phyloP scores from a whole-genome alignment of 1,140 invertebrate species.

The Drosophila simulans region DNA sequence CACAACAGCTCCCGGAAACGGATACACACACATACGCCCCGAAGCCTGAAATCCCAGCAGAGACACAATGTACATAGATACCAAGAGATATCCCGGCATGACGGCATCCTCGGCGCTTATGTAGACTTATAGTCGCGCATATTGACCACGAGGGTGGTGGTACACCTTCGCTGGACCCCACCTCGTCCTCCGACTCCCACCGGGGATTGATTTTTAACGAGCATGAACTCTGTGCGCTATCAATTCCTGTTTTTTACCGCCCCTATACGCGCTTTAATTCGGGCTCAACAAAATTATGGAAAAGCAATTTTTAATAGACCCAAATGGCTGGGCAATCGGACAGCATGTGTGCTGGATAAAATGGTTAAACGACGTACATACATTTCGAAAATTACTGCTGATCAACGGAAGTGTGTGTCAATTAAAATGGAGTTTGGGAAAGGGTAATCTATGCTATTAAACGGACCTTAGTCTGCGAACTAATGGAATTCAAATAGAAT shows the following conservation, averaged over 20 bases:
- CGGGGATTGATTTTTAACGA: slow-evolving; percentile 83
- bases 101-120: slow-evolving; percentile 50
- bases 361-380: slow-evolving; percentile 62
- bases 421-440: background rate
- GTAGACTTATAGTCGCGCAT: slow-evolving; percentile 75
- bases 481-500: too few relatives aligned
- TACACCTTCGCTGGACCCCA: slow-evolving; percentile 60
- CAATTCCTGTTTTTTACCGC: slow-evolving; percentile 30
- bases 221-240: slow-evolving; percentile 52
- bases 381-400: slow-evolving; percentile 51
- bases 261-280: slow-evolving; percentile 32
- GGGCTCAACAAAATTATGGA: slow-evolving; percentile 66
- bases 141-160: slow-evolving; percentile 59
- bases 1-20: slow-evolving; percentile 51
- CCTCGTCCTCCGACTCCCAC: slow-evolving; percentile 26
- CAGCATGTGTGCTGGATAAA: slow-evolving; percentile 59
- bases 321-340: slow-evolving; percentile 54
- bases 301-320: slow-evolving; percentile 74
- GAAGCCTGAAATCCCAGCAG: slow-evolving; percentile 23
- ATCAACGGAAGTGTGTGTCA: slow-evolving; percentile 12
- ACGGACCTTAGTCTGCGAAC: too few relatives aligned
- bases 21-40: slow-evolving; percentile 28
- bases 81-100: slow-evolving; percentile 58
- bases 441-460: too few relatives aligned
- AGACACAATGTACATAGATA: slow-evolving; percentile 26